These are phyloP conservation scores for Drosophila mercatorum DNA, from an alignment of 2,888 invertebrate species.

Conservation along the genomic window DNA sequence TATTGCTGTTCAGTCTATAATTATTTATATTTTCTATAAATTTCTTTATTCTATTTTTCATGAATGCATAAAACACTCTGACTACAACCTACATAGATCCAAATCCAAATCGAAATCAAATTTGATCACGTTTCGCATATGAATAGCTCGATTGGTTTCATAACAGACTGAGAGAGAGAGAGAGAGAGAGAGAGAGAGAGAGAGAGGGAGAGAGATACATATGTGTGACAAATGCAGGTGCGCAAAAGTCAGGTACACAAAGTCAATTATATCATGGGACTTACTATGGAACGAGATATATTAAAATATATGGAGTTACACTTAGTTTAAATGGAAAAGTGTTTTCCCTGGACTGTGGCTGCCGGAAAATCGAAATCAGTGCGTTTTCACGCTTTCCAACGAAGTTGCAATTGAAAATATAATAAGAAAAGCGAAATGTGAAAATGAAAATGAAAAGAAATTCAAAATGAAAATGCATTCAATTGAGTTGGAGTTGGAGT, in stretches of 20 bases:
- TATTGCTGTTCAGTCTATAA: too few species aligned
- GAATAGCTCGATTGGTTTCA: neutral
- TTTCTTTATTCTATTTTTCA: too few species aligned
- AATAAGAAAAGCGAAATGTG: neutral
- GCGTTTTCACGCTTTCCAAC: conserved; percentile 38
- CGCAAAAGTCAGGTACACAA: neutral
- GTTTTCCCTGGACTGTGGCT: conserved; percentile 37
- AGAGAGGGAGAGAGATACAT: neutral
- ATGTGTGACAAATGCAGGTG: conserved; percentile 1
- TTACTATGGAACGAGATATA: neutral
- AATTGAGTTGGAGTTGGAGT: conserved; percentile 3
- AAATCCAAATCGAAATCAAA: neutral
- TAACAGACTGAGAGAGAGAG: neutral
- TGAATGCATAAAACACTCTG: neutral
- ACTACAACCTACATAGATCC: neutral
- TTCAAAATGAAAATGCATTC: conserved; percentile 16
- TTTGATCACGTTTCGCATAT: conserved; percentile 4
- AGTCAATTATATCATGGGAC: neutral
- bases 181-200: too few species aligned
- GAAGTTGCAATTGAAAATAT: conserved; percentile 27
- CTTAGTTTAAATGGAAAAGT: conserved; percentile 3
- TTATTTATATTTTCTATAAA: too few species aligned
- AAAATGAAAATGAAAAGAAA: conserved; percentile 25
- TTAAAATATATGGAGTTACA: neutral
- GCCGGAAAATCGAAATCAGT: conserved; percentile 37